Percentiles rank a stretch among this genome's conserved stretches.
Evolutionary conservation across 2,113 vertebrate species (phyloP).

Genomic region (Emberiza fucata): DNA sequence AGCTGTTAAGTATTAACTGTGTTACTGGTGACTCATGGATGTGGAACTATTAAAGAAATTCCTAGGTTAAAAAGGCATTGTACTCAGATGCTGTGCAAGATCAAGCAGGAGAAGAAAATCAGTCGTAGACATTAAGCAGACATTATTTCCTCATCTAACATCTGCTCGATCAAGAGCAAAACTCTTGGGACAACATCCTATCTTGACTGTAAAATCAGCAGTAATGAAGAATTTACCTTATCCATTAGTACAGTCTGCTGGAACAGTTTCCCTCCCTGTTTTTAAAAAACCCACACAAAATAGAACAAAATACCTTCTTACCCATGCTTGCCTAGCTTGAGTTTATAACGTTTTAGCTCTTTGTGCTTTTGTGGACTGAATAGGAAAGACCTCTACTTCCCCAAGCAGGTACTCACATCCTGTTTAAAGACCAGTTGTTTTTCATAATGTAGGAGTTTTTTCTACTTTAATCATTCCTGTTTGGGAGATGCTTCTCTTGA

Average conservation of each 20-base stretch:
- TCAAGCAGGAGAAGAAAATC: background rate
- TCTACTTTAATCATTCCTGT: background rate
- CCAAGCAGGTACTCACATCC: background rate
- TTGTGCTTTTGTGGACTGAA: background rate
- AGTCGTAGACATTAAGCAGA: background rate
- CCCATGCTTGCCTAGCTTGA: background rate
- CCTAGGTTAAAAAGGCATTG: background rate
- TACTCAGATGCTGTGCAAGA: background rate
- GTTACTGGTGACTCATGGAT: background rate
- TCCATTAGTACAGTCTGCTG: background rate
- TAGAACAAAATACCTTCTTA: background rate
- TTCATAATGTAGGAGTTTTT: background rate
- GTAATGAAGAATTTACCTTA: background rate
- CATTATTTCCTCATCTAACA: background rate
- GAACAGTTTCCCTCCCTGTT: background rate
- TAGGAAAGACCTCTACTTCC: background rate
- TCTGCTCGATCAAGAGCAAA: background rate
- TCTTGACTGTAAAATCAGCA: background rate
- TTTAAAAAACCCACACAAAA: fast-evolving
- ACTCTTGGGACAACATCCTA: background rate
- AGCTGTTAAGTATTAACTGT: background rate
- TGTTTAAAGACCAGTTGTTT: background rate
- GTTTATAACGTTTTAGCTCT: background rate
- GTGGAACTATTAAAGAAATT: background rate
- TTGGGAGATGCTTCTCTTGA: background rate